These are phyloP conservation scores for Metallyticus violacea DNA, from an alignment of 2,888 invertebrate genomes.

Conservation along the genomic window DNA sequence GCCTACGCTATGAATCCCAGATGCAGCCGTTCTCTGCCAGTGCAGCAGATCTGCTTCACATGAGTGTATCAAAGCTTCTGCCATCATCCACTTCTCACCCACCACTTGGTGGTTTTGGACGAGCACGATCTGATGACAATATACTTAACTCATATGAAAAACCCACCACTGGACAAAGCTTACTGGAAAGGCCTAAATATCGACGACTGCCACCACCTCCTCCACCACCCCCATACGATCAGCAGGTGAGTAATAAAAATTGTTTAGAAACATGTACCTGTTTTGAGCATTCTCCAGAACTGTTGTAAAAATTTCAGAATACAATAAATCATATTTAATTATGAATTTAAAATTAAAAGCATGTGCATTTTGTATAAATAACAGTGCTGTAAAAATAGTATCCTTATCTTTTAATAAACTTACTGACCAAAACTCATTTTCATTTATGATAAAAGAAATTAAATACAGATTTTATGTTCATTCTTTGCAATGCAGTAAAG, in stretches of 20 bases:
- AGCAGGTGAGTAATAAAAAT: conserved; percentile 39
- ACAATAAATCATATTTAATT: not conserved
- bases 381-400: too few species aligned
- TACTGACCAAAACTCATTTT: too few species aligned
- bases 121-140: conserved; percentile 79
- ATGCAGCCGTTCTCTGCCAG: conserved; percentile 30
- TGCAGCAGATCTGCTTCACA: conserved; percentile 8
- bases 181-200: conserved; percentile 34
- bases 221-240: conserved; percentile 54
- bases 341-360: not conserved
- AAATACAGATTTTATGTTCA: too few species aligned
- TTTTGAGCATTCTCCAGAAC: not conserved
- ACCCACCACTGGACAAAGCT: conserved; percentile 21
- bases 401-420: too few species aligned
- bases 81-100: conserved; percentile 10
- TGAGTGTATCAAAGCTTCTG: conserved; percentile 4
- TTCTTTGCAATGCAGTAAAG: too few species aligned
- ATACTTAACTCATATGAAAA: conserved; percentile 66
- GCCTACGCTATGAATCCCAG: conserved; percentile 44
- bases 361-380: too few species aligned
- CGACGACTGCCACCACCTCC: conserved; percentile 45
- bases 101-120: conserved; percentile 52
- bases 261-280: not conserved
- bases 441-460: too few species aligned
- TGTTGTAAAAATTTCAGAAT: not conserved